Base-by-base conservation (phyloP, 2,888 invertebrate genomes). In the Eurois occulta region DNA sequence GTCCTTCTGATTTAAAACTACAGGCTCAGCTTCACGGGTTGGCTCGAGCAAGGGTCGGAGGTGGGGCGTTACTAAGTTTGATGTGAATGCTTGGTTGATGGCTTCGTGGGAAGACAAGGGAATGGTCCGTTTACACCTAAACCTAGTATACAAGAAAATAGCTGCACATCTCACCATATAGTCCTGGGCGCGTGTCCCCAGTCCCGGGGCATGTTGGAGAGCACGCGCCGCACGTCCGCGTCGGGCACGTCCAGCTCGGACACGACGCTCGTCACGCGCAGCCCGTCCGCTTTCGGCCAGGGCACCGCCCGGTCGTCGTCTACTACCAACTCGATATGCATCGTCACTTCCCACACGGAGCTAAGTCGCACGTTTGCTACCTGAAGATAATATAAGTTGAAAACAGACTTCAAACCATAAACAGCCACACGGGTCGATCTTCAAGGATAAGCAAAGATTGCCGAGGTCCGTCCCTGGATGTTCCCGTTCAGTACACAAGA, bases 161-260 rank as follows among this genome's bases (percentile, higher is more conserved):
- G 24, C 24, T 2, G 52, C 52, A 24, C 24, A 13, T 21, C 91
- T 87, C 48, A 95, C 96, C 96, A 95, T 7, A 95, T 67, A 0
- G 94, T 89, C 35, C 89, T 68, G 0, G 96, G 96, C 89, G 89
- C 95, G 90, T 96, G 95, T 0, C 95, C 94, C 96, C 96, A 96
- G 90, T 95, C 95, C 32, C 72, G 68, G 2, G 92, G 90, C 83
- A 92, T 87, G 52, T 66, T 13, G 1, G 48, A 80, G 8, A 91
- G 84, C 74, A 81, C 75, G 35, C 84, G 80, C 8, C 43, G 68
- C 83, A 93, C 78, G 74, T 90, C 87, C 1, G 48, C 79, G 4
- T 78, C 87, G 60, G 67, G 3, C 48, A 90, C 87, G 43, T 6
- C 52, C 52, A 70, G 67, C 77, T 90, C 90, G 16, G 90, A 78